Conservation (phyloP, 2,113 vertebrate genomes). For the Peromyscus californicus region DNA sequence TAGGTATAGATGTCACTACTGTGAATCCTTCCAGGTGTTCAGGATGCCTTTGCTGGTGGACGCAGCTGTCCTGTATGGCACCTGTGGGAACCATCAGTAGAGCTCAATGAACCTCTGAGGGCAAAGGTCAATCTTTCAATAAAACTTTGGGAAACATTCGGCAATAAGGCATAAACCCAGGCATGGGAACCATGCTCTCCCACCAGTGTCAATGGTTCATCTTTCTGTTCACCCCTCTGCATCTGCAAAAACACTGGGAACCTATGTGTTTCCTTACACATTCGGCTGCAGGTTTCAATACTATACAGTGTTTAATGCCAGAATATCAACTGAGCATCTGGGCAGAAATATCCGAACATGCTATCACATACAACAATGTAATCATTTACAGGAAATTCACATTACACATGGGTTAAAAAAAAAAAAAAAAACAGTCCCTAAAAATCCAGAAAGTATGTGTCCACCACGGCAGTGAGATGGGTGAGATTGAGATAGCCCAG, state of each 20-base stretch:
- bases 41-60: neutral
- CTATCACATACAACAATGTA: neutral
- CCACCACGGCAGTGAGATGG: neutral
- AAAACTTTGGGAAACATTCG: constrained; percentile 30
- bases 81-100: neutral
- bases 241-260: constrained; percentile 16
- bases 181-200: neutral
- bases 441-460: constrained; percentile 3
- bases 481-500: too few relatives aligned
- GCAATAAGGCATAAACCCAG: neutral
- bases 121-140: neutral
- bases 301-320: neutral
- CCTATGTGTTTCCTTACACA: neutral
- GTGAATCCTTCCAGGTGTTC: neutral
- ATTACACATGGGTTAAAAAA: neutral
- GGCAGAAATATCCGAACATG: neutral
- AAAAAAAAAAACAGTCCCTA: neutral
- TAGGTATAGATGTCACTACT: neutral
- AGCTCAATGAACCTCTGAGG: neutral
- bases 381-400: neutral
- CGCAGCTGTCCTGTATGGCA: neutral
- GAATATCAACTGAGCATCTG: neutral
- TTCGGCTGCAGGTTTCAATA: neutral
- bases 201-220: neutral
- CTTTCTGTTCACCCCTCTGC: neutral